Conservation (phyloP, 2,797 vertebrate species). For the Mycteria americana region DNA sequence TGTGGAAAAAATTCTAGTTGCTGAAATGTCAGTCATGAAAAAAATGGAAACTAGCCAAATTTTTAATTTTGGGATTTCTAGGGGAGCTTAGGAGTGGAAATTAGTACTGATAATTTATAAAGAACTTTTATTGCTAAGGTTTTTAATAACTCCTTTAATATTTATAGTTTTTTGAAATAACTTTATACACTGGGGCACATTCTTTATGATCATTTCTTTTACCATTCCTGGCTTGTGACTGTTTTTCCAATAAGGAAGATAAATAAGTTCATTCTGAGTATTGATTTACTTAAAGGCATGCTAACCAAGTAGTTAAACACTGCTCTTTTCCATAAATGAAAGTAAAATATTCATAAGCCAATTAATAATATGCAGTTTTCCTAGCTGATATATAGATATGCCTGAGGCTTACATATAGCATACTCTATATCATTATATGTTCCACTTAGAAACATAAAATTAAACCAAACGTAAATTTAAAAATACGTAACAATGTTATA, state of each 20-base stretch:
- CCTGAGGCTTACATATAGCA: not conserved
- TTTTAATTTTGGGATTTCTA: not conserved
- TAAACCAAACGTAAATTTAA: slow-evolving; percentile 16
- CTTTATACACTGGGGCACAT: not conserved
- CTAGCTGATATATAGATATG: not conserved
- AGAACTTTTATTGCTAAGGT: not conserved
- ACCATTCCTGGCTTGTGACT: slow-evolving; percentile 21
- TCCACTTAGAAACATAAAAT: slow-evolving; percentile 15
- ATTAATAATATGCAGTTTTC: slow-evolving; percentile 47
- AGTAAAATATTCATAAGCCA: slow-evolving; percentile 62
- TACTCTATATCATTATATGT: slow-evolving; percentile 12
- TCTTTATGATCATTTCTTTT: slow-evolving; percentile 33
- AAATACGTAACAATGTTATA: not conserved
- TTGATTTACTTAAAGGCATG: slow-evolving; percentile 62
- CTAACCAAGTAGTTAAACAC: slow-evolving; percentile 56
- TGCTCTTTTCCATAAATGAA: slow-evolving; percentile 48
- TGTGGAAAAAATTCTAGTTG: not conserved
- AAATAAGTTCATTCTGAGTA: slow-evolving; percentile 44
- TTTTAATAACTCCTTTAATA: slow-evolving; percentile 45
- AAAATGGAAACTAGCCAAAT: not conserved
- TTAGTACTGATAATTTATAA: not conserved
- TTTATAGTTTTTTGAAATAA: slow-evolving; percentile 45
- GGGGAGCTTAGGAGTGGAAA: not conserved
- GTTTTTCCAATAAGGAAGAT: slow-evolving; percentile 39
- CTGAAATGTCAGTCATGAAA: not conserved